A percentile compares a stretch with the other conserved stretches of the same genome.
These are phyloP conservation scores for Spilosoma lubricipeda DNA, from an alignment of 2,888 invertebrate genomes.

Conservation along the genomic window DNA sequence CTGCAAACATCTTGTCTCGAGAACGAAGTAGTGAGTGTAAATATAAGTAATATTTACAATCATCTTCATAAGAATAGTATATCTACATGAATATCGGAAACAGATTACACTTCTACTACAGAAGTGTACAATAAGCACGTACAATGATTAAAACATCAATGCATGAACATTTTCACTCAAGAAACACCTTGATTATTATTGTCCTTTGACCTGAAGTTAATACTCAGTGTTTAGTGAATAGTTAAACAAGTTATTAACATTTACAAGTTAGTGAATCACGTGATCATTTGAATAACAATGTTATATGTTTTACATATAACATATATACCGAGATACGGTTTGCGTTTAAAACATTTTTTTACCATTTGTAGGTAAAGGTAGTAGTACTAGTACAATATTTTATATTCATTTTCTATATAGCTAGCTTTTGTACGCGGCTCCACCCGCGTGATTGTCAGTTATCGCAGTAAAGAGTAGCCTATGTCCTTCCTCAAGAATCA, in stretches of 20 bases:
- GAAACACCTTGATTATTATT: neutral
- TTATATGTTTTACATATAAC: neutral
- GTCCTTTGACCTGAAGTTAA: neutral
- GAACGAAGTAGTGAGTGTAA: neutral
- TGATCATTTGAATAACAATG: neutral
- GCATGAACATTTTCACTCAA: neutral
- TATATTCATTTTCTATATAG: no score
- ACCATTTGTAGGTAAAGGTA: no score
- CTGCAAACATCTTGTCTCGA: neutral
- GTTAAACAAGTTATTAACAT: neutral
- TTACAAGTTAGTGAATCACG: neutral
- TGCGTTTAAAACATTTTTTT: no score
- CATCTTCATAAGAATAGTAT: neutral
- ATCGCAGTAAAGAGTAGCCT: no score
- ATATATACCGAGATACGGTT: no score
- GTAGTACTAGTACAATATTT: no score
- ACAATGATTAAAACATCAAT: neutral
- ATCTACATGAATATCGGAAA: neutral
- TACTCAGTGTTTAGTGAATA: neutral
- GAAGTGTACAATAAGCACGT: neutral
- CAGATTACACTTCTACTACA: no score
- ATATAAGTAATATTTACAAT: neutral
- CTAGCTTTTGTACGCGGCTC: no score
- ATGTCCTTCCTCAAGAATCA: no score
- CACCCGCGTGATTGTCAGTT: no score